A percentile compares a stretch with the other conserved stretches of the same genome.
Evolutionary conservation across 2,888 invertebrate species (phyloP).

Genomic region (Julus scanicus): DNA sequence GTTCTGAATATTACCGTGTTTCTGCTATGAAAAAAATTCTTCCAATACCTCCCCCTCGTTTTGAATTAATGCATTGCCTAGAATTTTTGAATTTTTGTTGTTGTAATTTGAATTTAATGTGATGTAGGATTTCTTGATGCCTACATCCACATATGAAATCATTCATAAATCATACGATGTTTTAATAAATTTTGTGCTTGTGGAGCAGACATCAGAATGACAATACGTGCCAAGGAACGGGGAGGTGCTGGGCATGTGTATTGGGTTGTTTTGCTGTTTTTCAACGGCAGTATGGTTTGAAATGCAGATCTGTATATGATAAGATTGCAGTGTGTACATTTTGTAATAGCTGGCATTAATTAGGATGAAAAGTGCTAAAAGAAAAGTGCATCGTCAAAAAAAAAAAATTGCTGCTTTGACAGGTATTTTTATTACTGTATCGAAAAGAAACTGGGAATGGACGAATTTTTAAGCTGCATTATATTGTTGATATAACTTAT

Average conservation of each 20-base stretch:
- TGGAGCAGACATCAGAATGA: background rate
- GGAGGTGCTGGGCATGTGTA: slow-evolving; percentile 21
- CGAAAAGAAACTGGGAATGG: background rate
- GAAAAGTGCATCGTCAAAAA: slow-evolving; percentile 11
- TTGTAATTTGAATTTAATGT: no score
- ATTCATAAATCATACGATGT: background rate
- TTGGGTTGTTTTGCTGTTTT: background rate
- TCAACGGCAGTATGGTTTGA: background rate
- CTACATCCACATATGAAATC: background rate
- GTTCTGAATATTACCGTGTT: background rate
- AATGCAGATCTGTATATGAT: slow-evolving; percentile 24
- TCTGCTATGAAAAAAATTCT: no score
- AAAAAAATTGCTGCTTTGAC: slow-evolving; percentile 25
- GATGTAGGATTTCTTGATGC: background rate
- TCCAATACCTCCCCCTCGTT: background rate
- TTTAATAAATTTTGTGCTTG: background rate
- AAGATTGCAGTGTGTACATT: slow-evolving; percentile 32
- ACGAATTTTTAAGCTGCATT: background rate
- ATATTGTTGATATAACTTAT: background rate
- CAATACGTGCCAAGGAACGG: background rate
- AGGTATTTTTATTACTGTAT: slow-evolving; percentile 28
- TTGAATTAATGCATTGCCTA: background rate
- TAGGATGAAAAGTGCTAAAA: slow-evolving; percentile 18
- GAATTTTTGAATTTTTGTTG: no score
- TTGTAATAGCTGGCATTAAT: slow-evolving; percentile 38